Percentiles rank a stretch among this genome's conserved stretches.
Evolutionary conservation across 2,888 invertebrate genomes (phyloP).

Genomic region (Elmis aenea): DNA sequence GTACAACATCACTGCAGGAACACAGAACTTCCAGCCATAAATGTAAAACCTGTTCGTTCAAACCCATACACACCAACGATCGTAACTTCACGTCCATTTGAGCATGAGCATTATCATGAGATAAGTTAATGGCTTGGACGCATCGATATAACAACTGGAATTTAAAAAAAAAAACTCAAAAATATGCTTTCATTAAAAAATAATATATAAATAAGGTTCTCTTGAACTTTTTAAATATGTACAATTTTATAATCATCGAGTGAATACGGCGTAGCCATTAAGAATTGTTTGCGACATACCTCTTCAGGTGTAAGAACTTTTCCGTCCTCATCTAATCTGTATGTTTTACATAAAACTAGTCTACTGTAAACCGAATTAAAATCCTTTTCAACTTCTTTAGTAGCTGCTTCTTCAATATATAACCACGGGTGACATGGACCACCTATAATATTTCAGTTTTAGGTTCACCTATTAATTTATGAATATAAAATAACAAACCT

Average conservation of each 20-base stretch:
- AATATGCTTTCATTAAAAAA: no score
- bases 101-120: constrained; percentile 92
- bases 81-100: constrained; percentile 99
- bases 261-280: no score
- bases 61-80: constrained; percentile 89
- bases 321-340: constrained; percentile 96
- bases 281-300: constrained; percentile 48
- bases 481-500: constrained; percentile 36
- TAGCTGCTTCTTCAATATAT: constrained; percentile 96
- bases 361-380: constrained; percentile 97
- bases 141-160: constrained; percentile 78
- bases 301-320: constrained; percentile 99
- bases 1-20: constrained; percentile 87
- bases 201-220: constrained; percentile 14
- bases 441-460: constrained; percentile 46
- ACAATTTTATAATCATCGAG: no score
- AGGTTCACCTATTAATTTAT: constrained; percentile 1
- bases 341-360: constrained; percentile 95
- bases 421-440: constrained; percentile 98
- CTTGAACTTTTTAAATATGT: no score
- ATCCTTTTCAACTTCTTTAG: constrained; percentile 93
- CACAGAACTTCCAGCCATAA: constrained; percentile 97
- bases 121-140: constrained; percentile 92
- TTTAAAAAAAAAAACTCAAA: constrained; percentile 12
- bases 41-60: constrained; percentile 97